These are phyloP conservation scores for Homarus americanus DNA, from an alignment of 1,140 invertebrate species.

Conservation along the genomic window DNA sequence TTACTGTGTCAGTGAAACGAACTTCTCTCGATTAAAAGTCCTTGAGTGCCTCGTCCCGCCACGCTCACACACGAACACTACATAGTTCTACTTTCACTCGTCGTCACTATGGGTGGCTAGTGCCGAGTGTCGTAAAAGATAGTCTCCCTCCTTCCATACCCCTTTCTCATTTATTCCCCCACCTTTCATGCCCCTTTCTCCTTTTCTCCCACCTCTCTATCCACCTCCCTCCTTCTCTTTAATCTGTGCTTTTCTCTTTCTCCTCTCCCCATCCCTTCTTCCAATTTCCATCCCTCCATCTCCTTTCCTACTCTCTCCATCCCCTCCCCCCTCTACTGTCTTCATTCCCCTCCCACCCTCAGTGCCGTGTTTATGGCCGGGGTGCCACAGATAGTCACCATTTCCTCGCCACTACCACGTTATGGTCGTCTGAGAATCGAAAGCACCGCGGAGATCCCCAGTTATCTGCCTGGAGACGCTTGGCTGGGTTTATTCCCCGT, in stretches of 20 bases:
- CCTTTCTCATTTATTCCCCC: too few relatives aligned
- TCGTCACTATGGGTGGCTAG: too few relatives aligned
- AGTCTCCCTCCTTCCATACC: neutral
- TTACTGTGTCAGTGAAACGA: too few relatives aligned
- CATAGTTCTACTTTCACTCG: too few relatives aligned
- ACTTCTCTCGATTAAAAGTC: too few relatives aligned
- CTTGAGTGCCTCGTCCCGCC: too few relatives aligned
- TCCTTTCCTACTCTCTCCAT: neutral
- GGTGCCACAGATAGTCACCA: neutral
- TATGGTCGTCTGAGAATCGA: neutral
- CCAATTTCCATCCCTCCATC: too few relatives aligned
- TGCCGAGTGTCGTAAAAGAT: too few relatives aligned
- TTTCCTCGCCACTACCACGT: neutral
- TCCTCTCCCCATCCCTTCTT: neutral
- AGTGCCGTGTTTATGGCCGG: neutral
- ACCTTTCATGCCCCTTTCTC: too few relatives aligned
- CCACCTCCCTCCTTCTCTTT: neutral
- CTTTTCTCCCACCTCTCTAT: neutral
- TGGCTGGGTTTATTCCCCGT: neutral
- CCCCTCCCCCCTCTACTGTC: neutral
- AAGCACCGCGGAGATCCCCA: neutral
- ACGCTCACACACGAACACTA: too few relatives aligned
- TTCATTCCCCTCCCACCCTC: neutral
- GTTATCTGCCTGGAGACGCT: neutral
- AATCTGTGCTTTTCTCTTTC: too few relatives aligned